Percentiles rank a stretch among this genome's conserved stretches.
phyloP scores from a whole-genome alignment of 2,113 vertebrate species.

The Chlorocebus sabaeus region DNA sequence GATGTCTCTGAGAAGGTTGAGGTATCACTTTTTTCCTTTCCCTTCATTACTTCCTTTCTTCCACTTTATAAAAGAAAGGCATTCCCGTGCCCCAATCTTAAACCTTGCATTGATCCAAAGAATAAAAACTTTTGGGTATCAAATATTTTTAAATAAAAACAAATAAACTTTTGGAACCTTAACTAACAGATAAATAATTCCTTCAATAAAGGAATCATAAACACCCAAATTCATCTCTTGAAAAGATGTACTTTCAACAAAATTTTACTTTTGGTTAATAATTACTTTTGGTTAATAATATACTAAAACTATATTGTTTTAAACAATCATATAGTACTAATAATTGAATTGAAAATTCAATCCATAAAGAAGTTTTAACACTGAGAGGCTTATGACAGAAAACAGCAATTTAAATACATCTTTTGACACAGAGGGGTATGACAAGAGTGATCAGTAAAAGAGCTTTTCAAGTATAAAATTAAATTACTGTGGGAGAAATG shows the following conservation, averaged over 20 bases:
- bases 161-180: background rate
- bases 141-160: background rate
- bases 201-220: background rate
- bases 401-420: background rate
- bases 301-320: background rate
- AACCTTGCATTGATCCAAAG: background rate
- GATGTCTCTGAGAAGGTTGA: background rate
- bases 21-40: background rate
- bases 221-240: background rate
- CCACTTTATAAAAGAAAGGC: slow-evolving; percentile 8
- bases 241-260: slow-evolving; percentile 5
- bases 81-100: background rate
- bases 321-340: background rate
- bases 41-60: background rate
- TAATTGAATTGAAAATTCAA: background rate
- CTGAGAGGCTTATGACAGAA: background rate
- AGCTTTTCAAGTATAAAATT: slow-evolving; percentile 43
- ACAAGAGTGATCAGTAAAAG: background rate
- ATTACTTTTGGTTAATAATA: slow-evolving; percentile 18
- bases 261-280: slow-evolving; percentile 29
- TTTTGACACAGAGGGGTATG: background rate
- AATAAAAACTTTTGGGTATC: background rate
- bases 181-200: background rate
- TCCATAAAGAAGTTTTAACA: slow-evolving; percentile 7
- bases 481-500: background rate